These are phyloP conservation scores for Philaenus spumarius DNA, from an alignment of 1,140 invertebrate species.

Conservation along the genomic window DNA sequence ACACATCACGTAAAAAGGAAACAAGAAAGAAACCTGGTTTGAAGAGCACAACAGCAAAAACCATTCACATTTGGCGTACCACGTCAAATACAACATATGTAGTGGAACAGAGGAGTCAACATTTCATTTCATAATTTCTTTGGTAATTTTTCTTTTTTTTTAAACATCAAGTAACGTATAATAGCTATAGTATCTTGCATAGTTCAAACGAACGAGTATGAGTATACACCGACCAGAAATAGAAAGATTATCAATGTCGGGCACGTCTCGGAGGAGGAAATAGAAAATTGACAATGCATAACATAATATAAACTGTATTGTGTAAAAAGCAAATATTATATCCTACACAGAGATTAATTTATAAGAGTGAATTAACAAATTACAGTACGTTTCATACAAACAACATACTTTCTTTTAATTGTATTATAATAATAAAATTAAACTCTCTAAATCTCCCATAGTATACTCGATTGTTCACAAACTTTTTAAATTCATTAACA, in stretches of 20 bases:
- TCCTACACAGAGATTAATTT: background rate
- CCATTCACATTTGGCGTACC: slow-evolving; percentile 22
- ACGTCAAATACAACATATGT: slow-evolving; percentile 13
- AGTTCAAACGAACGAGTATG: too few relatives aligned
- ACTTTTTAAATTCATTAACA: background rate
- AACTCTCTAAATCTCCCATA: slow-evolving; percentile 7
- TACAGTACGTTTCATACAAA: slow-evolving; percentile 14
- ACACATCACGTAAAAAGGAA: too few relatives aligned
- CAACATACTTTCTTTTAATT: slow-evolving; percentile 14
- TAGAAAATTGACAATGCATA: background rate
- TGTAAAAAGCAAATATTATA: background rate
- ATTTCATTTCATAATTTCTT: slow-evolving; percentile 4
- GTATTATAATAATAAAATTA: slow-evolving; percentile 10
- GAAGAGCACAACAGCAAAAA: slow-evolving; percentile 17
- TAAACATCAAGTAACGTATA: slow-evolving; percentile 5
- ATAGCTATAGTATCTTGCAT: slow-evolving; percentile 4
- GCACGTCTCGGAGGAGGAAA: background rate
- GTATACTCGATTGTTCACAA: slow-evolving; percentile 11
- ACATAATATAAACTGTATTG: background rate
- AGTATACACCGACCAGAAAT: background rate
- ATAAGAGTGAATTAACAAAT: slow-evolving; percentile 13
- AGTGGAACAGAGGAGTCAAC: slow-evolving; percentile 1
- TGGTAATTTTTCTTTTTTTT: slow-evolving; percentile 2
- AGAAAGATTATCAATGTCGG: background rate
- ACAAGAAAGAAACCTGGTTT: background rate